Conservation (phyloP, 2,888 invertebrate genomes). For the Spilarctia lutea region DNA sequence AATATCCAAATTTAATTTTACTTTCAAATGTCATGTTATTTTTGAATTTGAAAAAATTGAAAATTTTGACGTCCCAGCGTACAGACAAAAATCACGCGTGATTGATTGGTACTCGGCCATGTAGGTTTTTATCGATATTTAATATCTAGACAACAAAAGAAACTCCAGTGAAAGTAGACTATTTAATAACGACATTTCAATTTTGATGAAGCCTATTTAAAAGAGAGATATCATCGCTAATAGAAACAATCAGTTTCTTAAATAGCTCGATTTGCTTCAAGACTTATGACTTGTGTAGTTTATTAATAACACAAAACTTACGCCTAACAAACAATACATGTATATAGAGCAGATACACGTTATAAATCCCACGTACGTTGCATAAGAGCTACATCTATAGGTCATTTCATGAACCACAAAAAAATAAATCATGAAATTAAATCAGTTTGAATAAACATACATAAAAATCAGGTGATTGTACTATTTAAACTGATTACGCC, state of each 20-base stretch:
- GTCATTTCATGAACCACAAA: neutral
- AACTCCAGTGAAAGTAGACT: neutral
- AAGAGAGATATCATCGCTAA: neutral
- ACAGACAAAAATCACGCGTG: neutral
- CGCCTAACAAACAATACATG: neutral
- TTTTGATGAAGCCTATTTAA: neutral
- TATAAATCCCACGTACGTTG: neutral
- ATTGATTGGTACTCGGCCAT: neutral
- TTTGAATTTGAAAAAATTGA: neutral
- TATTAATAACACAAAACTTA: neutral
- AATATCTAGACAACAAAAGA: neutral
- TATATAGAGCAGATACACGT: neutral
- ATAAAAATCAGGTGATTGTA: neutral
- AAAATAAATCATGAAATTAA: neutral
- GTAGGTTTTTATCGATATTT: neutral
- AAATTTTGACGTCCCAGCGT: neutral
- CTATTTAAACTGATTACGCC: neutral
- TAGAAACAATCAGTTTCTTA: neutral
- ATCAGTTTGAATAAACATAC: neutral
- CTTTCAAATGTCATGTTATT: neutral
- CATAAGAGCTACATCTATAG: neutral
- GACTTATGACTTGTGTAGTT: neutral
- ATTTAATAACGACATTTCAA: neutral
- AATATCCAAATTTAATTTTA: too few relatives aligned
- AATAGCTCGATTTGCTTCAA: neutral